phyloP scores from a whole-genome alignment of 2,888 invertebrate species.

The Phengaris alcon region DNA sequence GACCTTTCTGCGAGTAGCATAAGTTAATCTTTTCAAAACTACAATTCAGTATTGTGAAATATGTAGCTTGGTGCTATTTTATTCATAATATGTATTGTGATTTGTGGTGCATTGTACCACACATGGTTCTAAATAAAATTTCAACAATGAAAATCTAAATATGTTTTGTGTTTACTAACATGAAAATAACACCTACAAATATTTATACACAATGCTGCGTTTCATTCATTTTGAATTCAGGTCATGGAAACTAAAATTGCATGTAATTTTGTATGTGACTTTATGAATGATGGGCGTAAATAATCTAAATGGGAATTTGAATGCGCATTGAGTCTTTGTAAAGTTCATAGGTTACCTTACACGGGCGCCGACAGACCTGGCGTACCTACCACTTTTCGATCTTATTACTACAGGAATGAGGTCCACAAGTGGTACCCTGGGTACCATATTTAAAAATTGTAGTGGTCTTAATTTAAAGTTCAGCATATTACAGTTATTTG shows the following conservation, averaged over 20 bases:
- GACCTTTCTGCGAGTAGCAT: background rate
- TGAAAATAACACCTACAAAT: conserved; percentile 15
- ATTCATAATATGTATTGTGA: background rate
- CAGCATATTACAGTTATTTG: too few species aligned
- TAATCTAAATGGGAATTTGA: conserved; percentile 1
- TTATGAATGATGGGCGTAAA: conserved; percentile 2
- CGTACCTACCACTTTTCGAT: background rate
- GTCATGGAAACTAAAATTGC: conserved; percentile 28
- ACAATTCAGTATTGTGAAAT: too few species aligned
- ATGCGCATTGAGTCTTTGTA: background rate
- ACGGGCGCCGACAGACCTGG: background rate
- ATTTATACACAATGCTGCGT: conserved; percentile 8
- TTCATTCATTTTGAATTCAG: conserved; percentile 18
- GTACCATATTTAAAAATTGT: too few species aligned
- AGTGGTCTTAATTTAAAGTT: too few species aligned
- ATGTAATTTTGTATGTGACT: conserved; percentile 23
- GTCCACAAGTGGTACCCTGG: background rate
- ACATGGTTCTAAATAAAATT: background rate
- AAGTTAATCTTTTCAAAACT: background rate
- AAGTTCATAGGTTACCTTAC: background rate
- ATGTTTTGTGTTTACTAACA: conserved; percentile 3
- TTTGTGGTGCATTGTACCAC: background rate
- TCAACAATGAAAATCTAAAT: conserved; percentile 13
- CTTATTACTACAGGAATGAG: background rate
- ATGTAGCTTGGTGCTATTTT: too few species aligned